Percentiles rank a stretch among this genome's conserved stretches.
These are phyloP conservation scores for Drosophila sordidula DNA, from an alignment of 2,888 invertebrate species.

Conservation along the genomic window DNA sequence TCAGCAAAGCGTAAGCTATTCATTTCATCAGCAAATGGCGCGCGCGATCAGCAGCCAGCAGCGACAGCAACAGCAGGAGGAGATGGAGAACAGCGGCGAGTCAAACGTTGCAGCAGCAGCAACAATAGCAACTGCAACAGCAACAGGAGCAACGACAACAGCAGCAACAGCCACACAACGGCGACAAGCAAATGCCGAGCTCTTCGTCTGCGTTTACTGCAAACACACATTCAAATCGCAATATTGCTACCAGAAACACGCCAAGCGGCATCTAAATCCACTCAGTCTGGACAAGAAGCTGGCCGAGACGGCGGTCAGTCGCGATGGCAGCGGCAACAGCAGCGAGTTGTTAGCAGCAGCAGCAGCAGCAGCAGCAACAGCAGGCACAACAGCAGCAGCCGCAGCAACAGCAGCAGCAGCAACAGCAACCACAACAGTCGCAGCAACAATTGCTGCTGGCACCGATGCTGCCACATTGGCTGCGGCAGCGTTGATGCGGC, in stretches of 20 bases:
- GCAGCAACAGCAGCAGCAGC: conserved; percentile 1
- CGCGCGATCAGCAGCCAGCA: conserved; percentile 84
- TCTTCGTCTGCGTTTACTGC: conserved; percentile 91
- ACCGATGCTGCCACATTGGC: conserved; percentile 16
- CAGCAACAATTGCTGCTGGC: not conserved
- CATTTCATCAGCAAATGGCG: conserved; percentile 85
- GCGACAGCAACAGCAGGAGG: conserved; percentile 75
- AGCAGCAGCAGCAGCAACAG: conserved; percentile 9
- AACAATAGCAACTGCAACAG: conserved; percentile 44
- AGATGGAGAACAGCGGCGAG: conserved; percentile 53
- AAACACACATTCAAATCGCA: conserved; percentile 93
- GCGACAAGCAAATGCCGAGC: conserved; percentile 74
- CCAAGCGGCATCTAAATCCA: conserved; percentile 89
- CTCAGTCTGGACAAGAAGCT: conserved; percentile 85
- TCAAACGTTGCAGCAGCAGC: conserved; percentile 59
- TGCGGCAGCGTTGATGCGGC: conserved; percentile 80
- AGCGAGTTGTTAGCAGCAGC: conserved; percentile 1
- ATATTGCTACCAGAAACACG: conserved; percentile 94
- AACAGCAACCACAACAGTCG: conserved; percentile 1
- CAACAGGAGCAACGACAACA: conserved; percentile 35
- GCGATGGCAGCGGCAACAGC: conserved; percentile 13
- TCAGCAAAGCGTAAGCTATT: conserved; percentile 84
- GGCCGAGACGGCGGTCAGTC: conserved; percentile 17
- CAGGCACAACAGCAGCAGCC: not conserved
- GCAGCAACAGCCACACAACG: conserved; percentile 36